Base-by-base conservation (phyloP, 2,888 invertebrate species). In the Opisthograptis luteolata region DNA sequence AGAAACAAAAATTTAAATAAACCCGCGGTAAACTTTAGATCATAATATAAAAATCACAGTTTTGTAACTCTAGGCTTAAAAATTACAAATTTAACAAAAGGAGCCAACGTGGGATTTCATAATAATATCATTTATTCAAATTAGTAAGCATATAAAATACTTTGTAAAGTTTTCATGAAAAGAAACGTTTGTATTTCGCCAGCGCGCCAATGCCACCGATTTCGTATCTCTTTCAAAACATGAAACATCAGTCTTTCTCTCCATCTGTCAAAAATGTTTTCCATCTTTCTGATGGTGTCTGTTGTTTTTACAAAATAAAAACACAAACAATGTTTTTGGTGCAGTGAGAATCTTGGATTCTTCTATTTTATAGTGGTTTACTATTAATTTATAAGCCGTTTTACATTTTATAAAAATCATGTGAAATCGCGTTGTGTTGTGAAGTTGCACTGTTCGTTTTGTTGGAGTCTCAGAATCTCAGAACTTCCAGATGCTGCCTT, bases 401-500 rank as follows among this genome's bases (percentile, higher is more conserved):
- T 66, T 62, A 62, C 58, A 68, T 63, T 64, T 53, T 40, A 59
- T 34, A 59, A 66, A 58, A 64, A 76, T 60, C 64, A 79, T 79
- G 79, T 73, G 70, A 73, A 64, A 68, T 58, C 53, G 62, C 65
- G 66, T 62, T 70, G 73, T 70, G 66, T 62, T 68, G 65, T 62
- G 63, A 62, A 70, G 73, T 76, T 71, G 68, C 65, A 73, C 69
- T 67, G 67, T 70, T 63, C 67, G 63, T 68, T 39, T 39, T 35
- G 34, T 46, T 52, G 42, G 15, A 48, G 36, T 41, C 39, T 12
- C 7, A n/a, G 17, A 9, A 49, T 37, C 27, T 49, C 58, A 71
- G 58, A 74, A 72, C 71, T 68, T 73, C 77, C 79, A 83, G 72
- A 91, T 91, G 91, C 78, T 91, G 79, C 91, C 91, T 76, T 91